Evolutionary conservation across 2,888 invertebrate genomes (phyloP).

Genomic region (Eucera pruinosa): DNA sequence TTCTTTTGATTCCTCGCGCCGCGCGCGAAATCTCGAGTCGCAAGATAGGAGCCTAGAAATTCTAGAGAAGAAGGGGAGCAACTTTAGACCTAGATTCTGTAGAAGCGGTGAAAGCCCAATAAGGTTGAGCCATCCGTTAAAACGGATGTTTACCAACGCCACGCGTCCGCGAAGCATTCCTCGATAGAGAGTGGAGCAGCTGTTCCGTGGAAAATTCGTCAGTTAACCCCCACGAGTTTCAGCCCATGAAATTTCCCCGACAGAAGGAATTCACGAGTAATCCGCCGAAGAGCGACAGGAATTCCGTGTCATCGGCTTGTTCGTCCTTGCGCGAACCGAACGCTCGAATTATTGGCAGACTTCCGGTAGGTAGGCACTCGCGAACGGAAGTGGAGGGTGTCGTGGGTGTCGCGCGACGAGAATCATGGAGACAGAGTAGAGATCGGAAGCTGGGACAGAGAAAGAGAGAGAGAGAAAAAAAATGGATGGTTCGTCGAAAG

Average conservation of each 20-base stretch:
- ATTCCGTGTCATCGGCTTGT: constrained; percentile 32
- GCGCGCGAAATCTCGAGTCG: background rate
- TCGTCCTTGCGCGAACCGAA: constrained; percentile 12
- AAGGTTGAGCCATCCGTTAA: constrained; percentile 41
- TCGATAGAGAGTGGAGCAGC: constrained; percentile 29
- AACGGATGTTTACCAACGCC: constrained; percentile 48
- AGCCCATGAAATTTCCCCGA: constrained; percentile 6
- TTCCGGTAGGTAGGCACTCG: background rate
- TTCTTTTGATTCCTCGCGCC: constrained; percentile 27
- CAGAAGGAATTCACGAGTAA: constrained; percentile 32
- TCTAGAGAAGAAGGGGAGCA: too few relatives aligned
- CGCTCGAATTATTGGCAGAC: constrained; percentile 15
- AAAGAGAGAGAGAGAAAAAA: background rate
- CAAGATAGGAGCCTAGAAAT: background rate
- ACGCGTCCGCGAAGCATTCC: constrained; percentile 23
- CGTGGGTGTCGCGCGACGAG: background rate
- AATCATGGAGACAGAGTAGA: background rate
- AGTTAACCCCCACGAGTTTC: background rate
- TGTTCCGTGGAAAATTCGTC: constrained; percentile 19
- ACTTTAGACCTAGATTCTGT: constrained; percentile 22
- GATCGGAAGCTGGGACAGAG: background rate
- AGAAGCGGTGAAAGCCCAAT: constrained; percentile 16
- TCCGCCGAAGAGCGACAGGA: constrained; percentile 25
- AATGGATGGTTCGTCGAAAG: constrained; percentile 23
- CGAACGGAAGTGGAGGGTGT: constrained; percentile 4